Evolutionary conservation across 2,113 vertebrate genomes (phyloP), one percentile per base, ranked within the genome.

Genomic region (Brachionichthys hirsutus): DNA sequence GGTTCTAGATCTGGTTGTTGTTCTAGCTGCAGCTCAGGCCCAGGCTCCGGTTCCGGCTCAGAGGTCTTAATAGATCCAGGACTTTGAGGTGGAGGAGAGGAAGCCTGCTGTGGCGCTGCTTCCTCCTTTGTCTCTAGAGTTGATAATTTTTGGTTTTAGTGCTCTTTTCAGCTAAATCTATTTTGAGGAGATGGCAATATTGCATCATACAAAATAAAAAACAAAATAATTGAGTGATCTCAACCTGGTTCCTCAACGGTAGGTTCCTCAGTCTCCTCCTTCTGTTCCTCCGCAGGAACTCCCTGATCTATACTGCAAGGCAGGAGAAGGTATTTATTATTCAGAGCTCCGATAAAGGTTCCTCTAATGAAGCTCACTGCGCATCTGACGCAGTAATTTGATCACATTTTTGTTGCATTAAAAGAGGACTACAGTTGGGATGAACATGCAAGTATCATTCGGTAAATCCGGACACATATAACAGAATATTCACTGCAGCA

Each of bases 251-350:
- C 44, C 15, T 58, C 7, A 4, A 14, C 0, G 0, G 12, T 0
- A 1, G 53, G 22, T 34, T 75, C 62, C 17, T 67, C 70, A 1
- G 46, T n/a, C 43, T 74, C 75, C 3, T 15, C 80, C 13, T 40
- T 17, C 60, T 81, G 56, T 54, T 73, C 54, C 12, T 78, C 76
- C 43, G 61, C 58, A 70, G 40, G 34, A 57, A 47, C 13, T 3
- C 44, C 51, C 17, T 68, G 65, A 20, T 81, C 49, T 11, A 58
- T 36, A 57, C 89, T 91, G 69, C 54, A 56, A 20, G 22, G 75
- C 15, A 66, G n/a, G 1, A 70, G 4, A 66, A 46, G 40, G 10
- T 10, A 53, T 6, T 20, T 30, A 47, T 15, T 2, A 34, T 42
- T 42, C 40, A 15, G 13, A 6, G 14, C 18, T 2, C 53, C 12